Evolutionary conservation across 2,888 invertebrate genomes (phyloP), one percentile per base, ranked within the genome.

Genomic region (Sturmia bella): DNA sequence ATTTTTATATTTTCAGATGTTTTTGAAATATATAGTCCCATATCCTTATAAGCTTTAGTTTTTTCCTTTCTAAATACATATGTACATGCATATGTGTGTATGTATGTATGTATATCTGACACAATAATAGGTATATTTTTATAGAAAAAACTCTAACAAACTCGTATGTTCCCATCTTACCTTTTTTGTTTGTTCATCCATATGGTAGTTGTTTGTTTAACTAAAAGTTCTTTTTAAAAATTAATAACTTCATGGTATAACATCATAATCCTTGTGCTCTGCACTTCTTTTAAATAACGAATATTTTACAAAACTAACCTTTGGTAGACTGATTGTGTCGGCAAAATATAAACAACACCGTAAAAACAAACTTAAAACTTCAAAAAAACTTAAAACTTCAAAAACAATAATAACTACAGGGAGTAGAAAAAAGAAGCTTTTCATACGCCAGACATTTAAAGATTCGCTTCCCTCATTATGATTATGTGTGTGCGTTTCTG

Each of bases 371-470:
- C n/a, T n/a, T n/a, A n/a, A n/a, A 24, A 21, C 54, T 73, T 19
- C n/a, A n/a, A n/a, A n/a, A n/a, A n/a, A 63, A 52, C 32, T 63
- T 12, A 15, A 63, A 43, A 52, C 43, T 52, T 32, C 7, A 32
- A 32, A 32, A 32, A 32, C 27, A 43, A 77, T 24, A 66, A 63
- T 12, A 52, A 61, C 50, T 17, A 61, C 43, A 21, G 27, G 45
- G 45, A 45, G 37, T 11, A 56, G 56, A 73, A 63, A 57, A 63
- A 24, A 54, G 37, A 52, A 63, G 61, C 45, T 41, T 74, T 77
- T 78, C 56, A 70, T 78, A 78, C 66, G 82, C 69, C 82, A 78
- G 82, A 82, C 82, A 70, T 82, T 82, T 56, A n/a, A 78, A 78
- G 72, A 64, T 59, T 72, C 72, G 72, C 78, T 78, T 72, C 72